Conservation (phyloP, 2,797 vertebrate species). For the Sebastes kiyomatsui region DNA sequence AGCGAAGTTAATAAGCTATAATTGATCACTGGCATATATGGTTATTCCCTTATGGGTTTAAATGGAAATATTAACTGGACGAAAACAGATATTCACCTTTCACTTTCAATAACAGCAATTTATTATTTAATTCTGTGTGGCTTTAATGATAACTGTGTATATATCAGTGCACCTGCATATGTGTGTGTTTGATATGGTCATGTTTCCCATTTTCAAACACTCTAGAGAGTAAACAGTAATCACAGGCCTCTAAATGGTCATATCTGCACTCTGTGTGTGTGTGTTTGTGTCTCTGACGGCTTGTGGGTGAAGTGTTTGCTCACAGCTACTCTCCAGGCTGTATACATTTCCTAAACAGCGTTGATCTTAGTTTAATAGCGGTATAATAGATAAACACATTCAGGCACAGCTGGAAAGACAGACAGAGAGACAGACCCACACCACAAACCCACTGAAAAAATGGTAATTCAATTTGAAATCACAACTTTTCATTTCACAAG, state of each 20-base stretch:
- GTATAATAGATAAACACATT: background rate
- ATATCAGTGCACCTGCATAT: background rate
- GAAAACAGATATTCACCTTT: background rate
- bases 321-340: background rate
- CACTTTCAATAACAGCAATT: background rate
- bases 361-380: background rate
- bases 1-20: background rate
- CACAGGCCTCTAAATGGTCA: background rate
- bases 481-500: background rate
- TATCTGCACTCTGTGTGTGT: background rate
- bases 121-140: background rate
- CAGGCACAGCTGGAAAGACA: background rate
- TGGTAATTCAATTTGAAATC: background rate
- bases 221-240: slow-evolving; percentile 25
- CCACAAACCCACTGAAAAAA: background rate
- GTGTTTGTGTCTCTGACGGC: background rate
- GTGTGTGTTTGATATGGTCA: background rate
- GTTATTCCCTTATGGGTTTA: background rate
- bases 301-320: background rate
- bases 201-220: slow-evolving; percentile 11
- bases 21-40: background rate
- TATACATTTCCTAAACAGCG: background rate
- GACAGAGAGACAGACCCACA: background rate
- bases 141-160: no score
- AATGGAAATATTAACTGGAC: background rate